A percentile compares a stretch with the other conserved stretches of the same genome.
phyloP scores from a whole-genome alignment of 2,888 invertebrate species.

The Scrobipalpa costella region DNA sequence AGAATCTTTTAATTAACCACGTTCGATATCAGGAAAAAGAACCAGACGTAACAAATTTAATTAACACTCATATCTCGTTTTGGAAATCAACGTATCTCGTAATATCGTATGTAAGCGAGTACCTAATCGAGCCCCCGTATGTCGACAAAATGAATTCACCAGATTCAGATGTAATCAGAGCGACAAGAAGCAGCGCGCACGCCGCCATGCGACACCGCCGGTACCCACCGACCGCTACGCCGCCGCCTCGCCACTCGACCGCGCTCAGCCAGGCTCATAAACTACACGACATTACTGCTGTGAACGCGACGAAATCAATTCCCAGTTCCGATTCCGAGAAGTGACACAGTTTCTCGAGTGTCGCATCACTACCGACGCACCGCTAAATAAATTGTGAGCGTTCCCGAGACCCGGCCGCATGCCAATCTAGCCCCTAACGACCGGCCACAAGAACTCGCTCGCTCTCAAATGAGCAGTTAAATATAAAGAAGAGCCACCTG shows the following conservation, averaged over 20 bases:
- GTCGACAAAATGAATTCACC: slow-evolving; percentile 67
- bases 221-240: too few species aligned
- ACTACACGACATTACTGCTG: slow-evolving; percentile 75
- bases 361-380: slow-evolving; percentile 79
- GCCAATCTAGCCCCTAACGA: slow-evolving; percentile 69
- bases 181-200: slow-evolving; percentile 65
- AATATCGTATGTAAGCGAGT: slow-evolving; percentile 63
- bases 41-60: slow-evolving; percentile 30
- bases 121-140: slow-evolving; percentile 66
- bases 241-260: slow-evolving; percentile 41
- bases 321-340: slow-evolving; percentile 79
- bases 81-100: slow-evolving; percentile 65
- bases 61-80: slow-evolving; percentile 53
- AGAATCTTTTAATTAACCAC: slow-evolving; percentile 20
- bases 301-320: slow-evolving; percentile 78
- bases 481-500: slow-evolving; percentile 80
- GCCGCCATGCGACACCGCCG: slow-evolving; percentile 8
- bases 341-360: slow-evolving; percentile 80
- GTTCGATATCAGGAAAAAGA: slow-evolving; percentile 13
- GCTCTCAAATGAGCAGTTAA: slow-evolving; percentile 61
- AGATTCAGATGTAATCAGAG: slow-evolving; percentile 73
- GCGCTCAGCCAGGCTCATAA: slow-evolving; percentile 57
- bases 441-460: slow-evolving; percentile 44
- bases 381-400: slow-evolving; percentile 76
- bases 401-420: slow-evolving; percentile 47